Evolutionary conservation across 37 sponge, comb jelly and placozoan species (phyloP), one percentile per base, ranked within the genome.

Genomic region (Cladorhizidae sp.): DNA sequence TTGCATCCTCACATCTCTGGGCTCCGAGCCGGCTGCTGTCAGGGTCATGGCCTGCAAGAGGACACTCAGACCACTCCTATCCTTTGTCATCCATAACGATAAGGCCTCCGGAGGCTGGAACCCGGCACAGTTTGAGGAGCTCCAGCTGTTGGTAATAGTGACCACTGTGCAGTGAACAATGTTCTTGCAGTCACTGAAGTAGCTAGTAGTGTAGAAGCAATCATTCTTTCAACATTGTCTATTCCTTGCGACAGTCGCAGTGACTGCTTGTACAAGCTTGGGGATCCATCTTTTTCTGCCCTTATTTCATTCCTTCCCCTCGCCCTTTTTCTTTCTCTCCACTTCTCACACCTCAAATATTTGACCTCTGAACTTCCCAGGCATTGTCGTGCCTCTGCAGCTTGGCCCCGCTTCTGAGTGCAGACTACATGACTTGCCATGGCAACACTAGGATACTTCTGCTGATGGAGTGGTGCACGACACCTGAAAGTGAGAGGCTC

Each of bases 71-170:
- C 72, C 86, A 2, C 89, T 98, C 52, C 87, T 98, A 64, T 96
- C 95, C 20, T 98, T 87, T 77, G 96, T 96, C 36, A 70, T 82
- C 33, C 86, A 88, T 57, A 97, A 97, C 55, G 97, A 94, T 68
- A 91, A 86, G 51, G 84, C 88, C 42, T 80, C 79, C 33, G 68
- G 55, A 57, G 73, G 74, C 40, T 98, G 97, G 97, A 92, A 85
- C 18, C 54, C 80, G 23, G 97, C 97, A 41, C 99, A 98, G 81
- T 98, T 91, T 85, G 99, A 98, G 57, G 99, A 98, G 78, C 91
- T 98, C 0, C 99, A 98, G 61, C 79, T 97, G 15, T 50, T 91
- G 89, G 98, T 97, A 74, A 33, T n/a, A 3, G 45, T 29, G 40
- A 68, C 21, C 12, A 68, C 40, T 36, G 5, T 68, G 69, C 9